Percentiles rank a stretch among this genome's conserved stretches.
Evolutionary conservation across 2,888 invertebrate genomes (phyloP).

Genomic region (Polia nebulosa): DNA sequence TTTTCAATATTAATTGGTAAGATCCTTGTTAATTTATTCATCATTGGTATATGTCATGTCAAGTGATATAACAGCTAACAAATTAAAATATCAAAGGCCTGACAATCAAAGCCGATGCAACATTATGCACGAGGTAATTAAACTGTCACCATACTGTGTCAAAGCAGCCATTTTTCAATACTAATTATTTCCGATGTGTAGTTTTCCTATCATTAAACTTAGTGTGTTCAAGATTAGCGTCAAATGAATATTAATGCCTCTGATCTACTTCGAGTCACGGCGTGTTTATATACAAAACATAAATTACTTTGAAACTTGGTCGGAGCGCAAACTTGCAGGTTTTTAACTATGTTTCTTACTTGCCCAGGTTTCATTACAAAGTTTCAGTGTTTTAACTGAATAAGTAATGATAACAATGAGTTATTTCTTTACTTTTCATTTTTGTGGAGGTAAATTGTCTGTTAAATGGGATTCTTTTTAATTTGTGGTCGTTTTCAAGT

Average conservation of each 20-base stretch:
- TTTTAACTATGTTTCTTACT: slow-evolving; percentile 30
- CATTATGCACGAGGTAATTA: slow-evolving; percentile 1
- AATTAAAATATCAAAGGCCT: background rate
- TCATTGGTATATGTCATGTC: background rate
- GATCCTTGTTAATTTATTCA: background rate
- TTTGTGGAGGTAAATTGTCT: background rate
- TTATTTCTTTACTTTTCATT: slow-evolving; percentile 1
- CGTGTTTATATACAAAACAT: slow-evolving; percentile 48
- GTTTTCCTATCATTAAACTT: slow-evolving; percentile 25
- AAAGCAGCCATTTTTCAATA: slow-evolving; percentile 8
- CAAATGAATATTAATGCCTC: slow-evolving; percentile 56
- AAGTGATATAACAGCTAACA: background rate
- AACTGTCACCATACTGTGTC: background rate
- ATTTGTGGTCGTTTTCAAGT: background rate
- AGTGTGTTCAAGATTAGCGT: slow-evolving; percentile 37
- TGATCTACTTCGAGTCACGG: slow-evolving; percentile 25
- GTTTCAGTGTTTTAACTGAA: slow-evolving; percentile 34
- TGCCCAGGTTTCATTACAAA: slow-evolving; percentile 32
- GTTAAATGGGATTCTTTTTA: background rate
- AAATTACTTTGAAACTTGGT: slow-evolving; percentile 57
- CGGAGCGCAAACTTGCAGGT: slow-evolving; percentile 9
- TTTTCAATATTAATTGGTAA: background rate
- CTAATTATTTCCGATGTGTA: slow-evolving; percentile 23
- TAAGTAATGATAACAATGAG: slow-evolving; percentile 32
- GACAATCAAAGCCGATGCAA: background rate